Evolutionary conservation across 2,888 invertebrate species (phyloP), one percentile per base, ranked within the genome.

Genomic region (Trichopoda pennipes): DNA sequence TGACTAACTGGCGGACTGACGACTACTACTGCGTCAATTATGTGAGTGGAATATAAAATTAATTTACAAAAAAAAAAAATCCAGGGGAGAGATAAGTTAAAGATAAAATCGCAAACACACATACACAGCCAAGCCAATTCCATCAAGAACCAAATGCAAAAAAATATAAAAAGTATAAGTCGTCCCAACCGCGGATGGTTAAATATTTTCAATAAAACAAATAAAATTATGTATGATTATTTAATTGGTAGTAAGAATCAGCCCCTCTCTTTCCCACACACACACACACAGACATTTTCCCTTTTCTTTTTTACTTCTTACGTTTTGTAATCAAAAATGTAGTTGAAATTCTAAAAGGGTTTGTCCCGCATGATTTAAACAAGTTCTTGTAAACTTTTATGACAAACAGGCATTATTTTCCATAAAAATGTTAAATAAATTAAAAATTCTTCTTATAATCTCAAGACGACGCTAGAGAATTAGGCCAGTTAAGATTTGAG

Each of bases 211-310:
- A 49, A 73, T 78, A 64, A 78, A 78, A 82, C 64, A 74, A 82
- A 79, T 70, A 79, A 82, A 79, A 76, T 82, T 72, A 82, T 79
- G 75, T 68, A 69, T 64, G 79, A 75, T 79, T 82, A 82, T 79
- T 79, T 79, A 82, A 82, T 79, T 79, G 75, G 55, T 72, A 75
- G 10, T 9, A 70, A 51, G 32, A 78, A 51, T 35, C 49, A 66
- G 21, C 3, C 49, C 16, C 3, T 16, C 9, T 19, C n/a, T 42
- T 6, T 9, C 1, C 14, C 32, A 1, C 28, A 4, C n/a, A 14
- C 35, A 21, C 28, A 17, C 1, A 12, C 10, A 6, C 28, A 28
- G 12, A 12, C 1, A 7, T 38, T 38, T 12, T 8, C 12, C 12
- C 7, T 12, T 12, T 38, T 38, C 38, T 38, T 38, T 35, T 35